Evolutionary conservation across 2,888 invertebrate genomes (phyloP).

Genomic region (Parochlus steinenii): DNA sequence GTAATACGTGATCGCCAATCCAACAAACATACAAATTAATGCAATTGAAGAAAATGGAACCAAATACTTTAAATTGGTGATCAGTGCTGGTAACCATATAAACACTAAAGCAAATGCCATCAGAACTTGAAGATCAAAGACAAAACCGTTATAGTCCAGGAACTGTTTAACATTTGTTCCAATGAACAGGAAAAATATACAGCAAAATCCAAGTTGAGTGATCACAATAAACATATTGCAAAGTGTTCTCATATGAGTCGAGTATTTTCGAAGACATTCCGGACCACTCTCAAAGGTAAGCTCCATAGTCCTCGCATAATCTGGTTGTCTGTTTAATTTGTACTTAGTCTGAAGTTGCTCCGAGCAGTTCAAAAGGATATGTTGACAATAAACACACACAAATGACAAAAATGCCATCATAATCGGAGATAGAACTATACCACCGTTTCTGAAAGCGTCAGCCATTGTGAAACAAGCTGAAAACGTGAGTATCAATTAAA

Average conservation of each 20-base stretch:
- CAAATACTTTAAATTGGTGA: constrained; percentile 57
- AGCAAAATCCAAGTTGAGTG: constrained; percentile 95
- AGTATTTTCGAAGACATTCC: constrained; percentile 38
- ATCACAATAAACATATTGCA: constrained; percentile 80
- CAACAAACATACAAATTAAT: constrained; percentile 56
- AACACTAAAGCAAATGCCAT: constrained; percentile 59
- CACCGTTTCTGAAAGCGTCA: constrained; percentile 83
- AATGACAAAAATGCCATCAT: constrained; percentile 64
- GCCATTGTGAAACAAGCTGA: constrained; percentile 92
- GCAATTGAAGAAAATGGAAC: constrained; percentile 65
- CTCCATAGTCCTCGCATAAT: constrained; percentile 71
- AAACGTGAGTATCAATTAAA: too few species aligned
- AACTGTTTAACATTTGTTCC: constrained; percentile 71
- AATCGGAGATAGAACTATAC: constrained; percentile 63
- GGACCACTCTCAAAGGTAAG: constrained; percentile 67
- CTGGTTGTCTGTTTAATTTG: constrained; percentile 40
- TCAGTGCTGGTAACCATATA: constrained; percentile 53
- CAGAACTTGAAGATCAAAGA: constrained; percentile 47
- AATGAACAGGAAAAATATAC: constrained; percentile 92
- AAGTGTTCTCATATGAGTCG: constrained; percentile 44
- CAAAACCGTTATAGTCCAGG: constrained; percentile 41
- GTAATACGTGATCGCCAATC: constrained; percentile 58
- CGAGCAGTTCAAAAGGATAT: constrained; percentile 65
- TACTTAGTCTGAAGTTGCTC: constrained; percentile 43
- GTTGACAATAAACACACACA: constrained; percentile 84